These are phyloP conservation scores for Oreochromis aureus DNA, from an alignment of 2,113 vertebrate genomes.

Conservation along the genomic window DNA sequence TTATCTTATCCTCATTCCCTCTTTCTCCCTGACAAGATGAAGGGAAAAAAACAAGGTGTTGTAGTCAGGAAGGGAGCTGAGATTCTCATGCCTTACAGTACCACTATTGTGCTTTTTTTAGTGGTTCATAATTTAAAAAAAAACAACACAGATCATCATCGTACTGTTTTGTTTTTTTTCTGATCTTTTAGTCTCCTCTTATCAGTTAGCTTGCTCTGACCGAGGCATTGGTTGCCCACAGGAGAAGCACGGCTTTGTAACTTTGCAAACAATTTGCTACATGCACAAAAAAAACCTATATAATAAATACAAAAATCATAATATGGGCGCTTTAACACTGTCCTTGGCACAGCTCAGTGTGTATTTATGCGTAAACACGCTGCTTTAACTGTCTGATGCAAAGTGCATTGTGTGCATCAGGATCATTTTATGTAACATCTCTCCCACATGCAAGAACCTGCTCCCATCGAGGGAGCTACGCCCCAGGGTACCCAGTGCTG, in stretches of 20 bases:
- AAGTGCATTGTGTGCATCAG: slow-evolving; percentile 56
- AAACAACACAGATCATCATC: background rate
- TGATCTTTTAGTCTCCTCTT: background rate
- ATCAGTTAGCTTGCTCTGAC: background rate
- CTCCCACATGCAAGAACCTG: slow-evolving; percentile 11
- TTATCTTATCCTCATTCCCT: slow-evolving; percentile 49
- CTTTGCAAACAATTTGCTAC: background rate
- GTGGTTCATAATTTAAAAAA: fast-evolving
- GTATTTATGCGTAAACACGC: slow-evolving; percentile 47
- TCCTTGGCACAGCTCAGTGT: slow-evolving; percentile 1
- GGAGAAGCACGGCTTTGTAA: background rate
- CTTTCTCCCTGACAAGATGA: slow-evolving; percentile 13
- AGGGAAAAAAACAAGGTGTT: slow-evolving; percentile 8
- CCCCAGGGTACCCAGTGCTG: slow-evolving; percentile 25
- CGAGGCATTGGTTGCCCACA: background rate
- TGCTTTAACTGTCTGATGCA: slow-evolving; percentile 34
- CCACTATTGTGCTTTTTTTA: background rate
- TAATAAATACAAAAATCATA: background rate
- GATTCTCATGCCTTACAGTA: background rate
- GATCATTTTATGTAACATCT: slow-evolving; percentile 11
- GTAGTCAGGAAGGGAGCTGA: background rate
- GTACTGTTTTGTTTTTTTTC: background rate
- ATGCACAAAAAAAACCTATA: background rate
- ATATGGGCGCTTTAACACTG: background rate
- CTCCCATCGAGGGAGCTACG: background rate